Evolutionary conservation across 35 echinoderm and acorn worm genomes (phyloP).

Genomic region (Apostichopus californicus): DNA sequence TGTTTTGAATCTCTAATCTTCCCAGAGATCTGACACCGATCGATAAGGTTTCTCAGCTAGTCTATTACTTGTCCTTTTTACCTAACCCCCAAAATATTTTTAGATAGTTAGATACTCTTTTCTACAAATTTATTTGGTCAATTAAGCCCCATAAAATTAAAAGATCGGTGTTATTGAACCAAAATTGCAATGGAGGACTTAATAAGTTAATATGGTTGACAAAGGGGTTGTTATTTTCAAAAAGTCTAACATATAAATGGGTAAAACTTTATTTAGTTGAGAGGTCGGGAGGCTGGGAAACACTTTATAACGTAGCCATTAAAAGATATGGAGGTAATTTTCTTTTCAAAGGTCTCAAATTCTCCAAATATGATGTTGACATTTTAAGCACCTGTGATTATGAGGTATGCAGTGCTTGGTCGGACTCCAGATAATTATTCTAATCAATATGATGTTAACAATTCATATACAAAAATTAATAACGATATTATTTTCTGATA

Average conservation of each 20-base stretch:
- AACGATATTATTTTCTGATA: background rate
- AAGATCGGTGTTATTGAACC: background rate
- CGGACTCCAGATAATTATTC: background rate
- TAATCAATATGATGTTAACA: background rate
- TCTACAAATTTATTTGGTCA: background rate
- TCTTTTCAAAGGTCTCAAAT: background rate
- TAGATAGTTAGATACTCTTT: background rate
- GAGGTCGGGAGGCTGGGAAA: background rate
- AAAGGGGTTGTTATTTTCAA: background rate
- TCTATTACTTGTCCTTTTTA: background rate
- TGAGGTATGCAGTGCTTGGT: background rate
- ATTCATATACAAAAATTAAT: background rate
- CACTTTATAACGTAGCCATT: background rate
- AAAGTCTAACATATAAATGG: background rate
- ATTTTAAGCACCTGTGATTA: background rate
- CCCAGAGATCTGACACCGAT: background rate
- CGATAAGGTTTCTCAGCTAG: background rate
- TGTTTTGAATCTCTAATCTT: background rate
- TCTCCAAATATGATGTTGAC: background rate
- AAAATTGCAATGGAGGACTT: slow-evolving; percentile 6
- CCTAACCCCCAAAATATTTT: background rate
- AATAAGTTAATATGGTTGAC: slow-evolving; percentile 16
- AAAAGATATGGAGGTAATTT: background rate
- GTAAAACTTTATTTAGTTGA: background rate
- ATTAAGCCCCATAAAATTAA: background rate